Evolutionary conservation across 2,113 vertebrate species (phyloP), one percentile per base, ranked within the genome.

Genomic region (Tautogolabrus adspersus): DNA sequence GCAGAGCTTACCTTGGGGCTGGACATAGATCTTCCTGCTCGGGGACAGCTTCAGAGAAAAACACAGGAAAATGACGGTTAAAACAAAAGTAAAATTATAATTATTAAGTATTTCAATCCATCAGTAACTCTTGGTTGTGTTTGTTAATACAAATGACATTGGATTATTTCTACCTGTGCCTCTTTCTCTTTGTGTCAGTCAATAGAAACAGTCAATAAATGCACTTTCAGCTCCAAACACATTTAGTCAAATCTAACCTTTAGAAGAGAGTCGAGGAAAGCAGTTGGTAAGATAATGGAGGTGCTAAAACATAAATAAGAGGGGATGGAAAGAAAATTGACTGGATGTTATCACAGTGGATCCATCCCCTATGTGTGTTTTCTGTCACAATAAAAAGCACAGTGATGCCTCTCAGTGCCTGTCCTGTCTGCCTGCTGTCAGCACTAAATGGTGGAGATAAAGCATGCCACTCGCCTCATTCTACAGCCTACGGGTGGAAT

Each of bases 1-100:
- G 63, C 26, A 58, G 67, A 58, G 62, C 94, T 96, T 90, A 99
- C 98, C 98, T 97, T 99, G 98, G 57, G 94, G 93, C 66, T 98
- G 97, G 18, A 99, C 93, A 18, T 92, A 88, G 55, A 98, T 96
- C 93, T 97, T 97, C 70, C 82, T 93, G 85, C 89, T 91, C 16
- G 94, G 94, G 44, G 94, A 94, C 0, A 94, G 95, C 98, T 99
- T 90, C 40, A 90, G 92, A 87, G 76, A 86, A 16, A 30, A 51
- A 77, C 12, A 46, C 7, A 26, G 38, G 19, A 18, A 13, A 51
- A 63, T 16, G 54, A 59, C 75, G 65, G 79, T 64, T 70, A 75
- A 72, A 83, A 72, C 51, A 87, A 34, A 10, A 16, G 46, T 8
- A 7, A 51, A 49, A 21, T 44, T 21, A 75, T n/a, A 42, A 65